Base-by-base conservation (phyloP, 2,888 invertebrate species). In the Nineta flava region DNA sequence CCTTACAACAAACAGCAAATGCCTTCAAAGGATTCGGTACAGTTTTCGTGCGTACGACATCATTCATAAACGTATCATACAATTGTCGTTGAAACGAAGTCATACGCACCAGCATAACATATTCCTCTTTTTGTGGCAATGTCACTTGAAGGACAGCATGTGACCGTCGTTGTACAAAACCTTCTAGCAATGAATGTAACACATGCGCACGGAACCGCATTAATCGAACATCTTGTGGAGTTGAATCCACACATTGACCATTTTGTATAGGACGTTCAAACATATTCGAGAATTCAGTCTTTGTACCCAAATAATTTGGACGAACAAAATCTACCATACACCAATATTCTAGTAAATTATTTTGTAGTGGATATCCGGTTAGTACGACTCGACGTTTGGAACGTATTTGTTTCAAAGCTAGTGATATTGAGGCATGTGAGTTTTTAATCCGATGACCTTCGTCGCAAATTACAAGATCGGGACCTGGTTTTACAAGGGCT, bases 301-400 rank as follows among this genome's bases (percentile, higher is more conserved):
- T 92, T 17, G 90, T 90, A 52, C 97, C 99, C 38, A 99, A 75
- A 67, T 93, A 97, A 70, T 94, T 95, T 0, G 99, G 99, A 17
- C 97, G 76, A 1, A 97, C 96, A 68, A 97, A 99, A 65, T 99
- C 96, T 1, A 96, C 95, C 96, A 96, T 96, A 63, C 96, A 96
- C 94, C 94, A 95, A 65, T 95, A 95, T 63, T 92, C 94, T 50
- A 93, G 70, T 15, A 99, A 72, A 66, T 99, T 99, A 66, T 99
- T 99, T 69, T 99, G 99, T 10, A 99, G 72, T 0, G 99, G 99
- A 70, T 97, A 97, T 3, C 99, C 99, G 2, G 99, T 99, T 26
- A 99, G 72, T 0, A 99, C 97, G 13, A 99, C 84, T 54, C 97
- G 76, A 13, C 97, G 78, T 62, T 92, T 90, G 0, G 97, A 96